Conservation (phyloP, 2,888 invertebrate species). For the Resseliella maxima region DNA sequence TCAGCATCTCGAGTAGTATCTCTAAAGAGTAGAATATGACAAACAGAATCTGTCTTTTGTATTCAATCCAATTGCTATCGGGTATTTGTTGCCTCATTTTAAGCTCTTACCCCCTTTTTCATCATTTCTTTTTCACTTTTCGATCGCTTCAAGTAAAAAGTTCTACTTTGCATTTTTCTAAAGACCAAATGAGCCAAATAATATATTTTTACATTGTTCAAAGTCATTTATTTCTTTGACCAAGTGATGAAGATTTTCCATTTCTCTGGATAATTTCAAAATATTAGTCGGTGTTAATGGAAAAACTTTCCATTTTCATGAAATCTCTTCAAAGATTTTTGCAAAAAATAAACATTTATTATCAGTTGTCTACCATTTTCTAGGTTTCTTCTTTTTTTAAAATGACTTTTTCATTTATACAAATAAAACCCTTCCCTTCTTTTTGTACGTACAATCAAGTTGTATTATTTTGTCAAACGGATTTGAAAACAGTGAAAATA, state of each 20-base stretch:
- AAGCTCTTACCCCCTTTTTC: neutral
- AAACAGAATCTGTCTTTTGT: slow-evolving; percentile 7
- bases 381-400: neutral
- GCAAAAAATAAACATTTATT: no score
- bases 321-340: no score
- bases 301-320: neutral
- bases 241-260: neutral
- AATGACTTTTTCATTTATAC: neutral
- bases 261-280: slow-evolving; percentile 10
- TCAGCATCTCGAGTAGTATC: neutral
- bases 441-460: neutral
- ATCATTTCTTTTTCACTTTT: slow-evolving; percentile 11
- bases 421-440: neutral
- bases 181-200: neutral
- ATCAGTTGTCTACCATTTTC: no score
- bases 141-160: neutral
- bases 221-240: neutral
- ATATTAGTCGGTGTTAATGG: neutral
- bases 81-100: neutral
- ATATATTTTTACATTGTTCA: neutral
- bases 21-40: neutral
- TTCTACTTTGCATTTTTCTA: neutral
- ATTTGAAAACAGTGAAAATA: neutral
- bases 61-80: slow-evolving; percentile 29
- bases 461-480: slow-evolving; percentile 7